Base-by-base conservation (phyloP, 2,113 vertebrate genomes). In the Sphaerodactylus townsendi region DNA sequence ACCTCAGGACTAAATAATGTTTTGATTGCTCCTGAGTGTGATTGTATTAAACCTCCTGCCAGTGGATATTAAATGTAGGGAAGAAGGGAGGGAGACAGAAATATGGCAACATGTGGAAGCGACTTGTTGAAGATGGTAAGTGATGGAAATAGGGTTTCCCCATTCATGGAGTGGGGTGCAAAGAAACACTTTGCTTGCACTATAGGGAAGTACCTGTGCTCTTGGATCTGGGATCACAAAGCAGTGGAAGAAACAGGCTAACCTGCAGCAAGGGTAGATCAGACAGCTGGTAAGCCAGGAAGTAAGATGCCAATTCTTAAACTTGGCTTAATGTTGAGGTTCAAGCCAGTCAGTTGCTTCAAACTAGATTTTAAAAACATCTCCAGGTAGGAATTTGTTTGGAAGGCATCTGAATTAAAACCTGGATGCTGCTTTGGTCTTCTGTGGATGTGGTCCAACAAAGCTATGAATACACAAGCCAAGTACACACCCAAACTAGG, bases 21-120 rank as follows among this genome's bases (percentile, higher is more conserved):
- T 39, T 44, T 39, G 3, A 23, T 44, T 72, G 77, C 68, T 87
- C 87, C 46, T 15, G 41, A 87, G n/a, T n/a, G 83, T 88, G 87
- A 35, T 35, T 68, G 13, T 35, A 35, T 68, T 68, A 68, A 65
- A 65, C 64, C 64, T 65, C 64, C 64, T 65, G 64, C 28, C 28
- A 65, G 64, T 65, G 30, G 59, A 28, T 64, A 25, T 64, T 64
- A 64, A 64, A 68, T 33, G 33, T 33, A 35, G 65, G 35, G 13
- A 66, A n/a, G 14, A 10, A 14, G 1, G n/a, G n/a, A 68, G n/a
- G 33, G 65, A 66, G 65, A 33, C 28, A 66, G 64, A n/a, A n/a
- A 66, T 9, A 66, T 66, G 64, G n/a, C 13, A 66, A 33, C 11
- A 4, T 10, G 30, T n/a, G 28, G 2, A 14, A 66, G n/a, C 3